phyloP scores from a whole-genome alignment of 2,888 invertebrate species.

The Acleris cristana region DNA sequence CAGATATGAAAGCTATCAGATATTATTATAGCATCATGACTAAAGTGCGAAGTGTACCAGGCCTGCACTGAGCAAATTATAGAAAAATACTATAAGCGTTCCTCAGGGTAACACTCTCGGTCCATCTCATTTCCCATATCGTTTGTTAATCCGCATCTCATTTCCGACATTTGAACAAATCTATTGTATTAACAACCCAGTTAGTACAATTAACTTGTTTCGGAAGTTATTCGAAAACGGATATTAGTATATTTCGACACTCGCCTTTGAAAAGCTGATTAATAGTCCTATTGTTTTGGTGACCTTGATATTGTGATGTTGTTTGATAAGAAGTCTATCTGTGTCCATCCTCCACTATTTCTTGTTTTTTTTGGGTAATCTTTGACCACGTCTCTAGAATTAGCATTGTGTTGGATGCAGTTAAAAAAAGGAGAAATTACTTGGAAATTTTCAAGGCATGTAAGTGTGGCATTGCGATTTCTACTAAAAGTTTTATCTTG shows the following conservation, averaged over 20 bases:
- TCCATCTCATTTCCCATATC: slow-evolving; percentile 2
- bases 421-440: no score
- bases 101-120: background rate
- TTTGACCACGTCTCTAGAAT: no score
- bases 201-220: slow-evolving; percentile 30
- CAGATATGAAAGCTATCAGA: no score
- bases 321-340: no score
- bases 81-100: background rate
- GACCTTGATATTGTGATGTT: slow-evolving; percentile 32
- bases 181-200: slow-evolving; percentile 23
- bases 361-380: no score
- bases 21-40: no score
- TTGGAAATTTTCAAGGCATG: no score
- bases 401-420: no score
- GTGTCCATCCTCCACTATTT: no score
- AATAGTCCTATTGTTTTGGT: slow-evolving; percentile 22
- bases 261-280: slow-evolving; percentile 21
- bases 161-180: slow-evolving; percentile 27
- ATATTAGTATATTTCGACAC: slow-evolving; percentile 36
- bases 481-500: no score
- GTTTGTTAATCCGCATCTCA: slow-evolving; percentile 22
- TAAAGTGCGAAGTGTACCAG: no score
- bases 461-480: no score
- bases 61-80: slow-evolving; percentile 1
- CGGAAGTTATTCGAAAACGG: slow-evolving; percentile 32